Percentiles rank a stretch among this genome's conserved stretches.
Evolutionary conservation across 2,888 invertebrate species (phyloP).

Genomic region (Mantis religiosa): DNA sequence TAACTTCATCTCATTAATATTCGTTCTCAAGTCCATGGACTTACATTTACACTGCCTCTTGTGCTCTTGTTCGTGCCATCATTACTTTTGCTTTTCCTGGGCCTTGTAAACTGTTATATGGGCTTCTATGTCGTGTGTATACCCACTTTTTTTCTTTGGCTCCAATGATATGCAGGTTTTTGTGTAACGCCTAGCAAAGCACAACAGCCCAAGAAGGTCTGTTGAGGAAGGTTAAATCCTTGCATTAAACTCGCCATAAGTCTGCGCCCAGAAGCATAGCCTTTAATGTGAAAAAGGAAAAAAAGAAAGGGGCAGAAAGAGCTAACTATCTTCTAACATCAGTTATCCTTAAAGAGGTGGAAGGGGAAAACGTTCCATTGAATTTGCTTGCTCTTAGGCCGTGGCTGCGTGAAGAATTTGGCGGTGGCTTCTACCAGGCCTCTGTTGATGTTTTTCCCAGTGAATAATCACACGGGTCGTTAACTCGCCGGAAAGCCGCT

Average conservation of each 20-base stretch:
- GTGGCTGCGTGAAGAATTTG: background rate
- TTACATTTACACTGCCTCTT: too few relatives aligned
- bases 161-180: too few relatives aligned
- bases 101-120: too few relatives aligned
- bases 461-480: constrained; percentile 29
- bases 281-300: background rate
- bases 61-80: too few relatives aligned
- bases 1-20: too few relatives aligned
- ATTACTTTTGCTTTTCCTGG: too few relatives aligned
- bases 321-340: constrained; percentile 13
- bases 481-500: constrained; percentile 24
- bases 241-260: background rate
- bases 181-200: background rate
- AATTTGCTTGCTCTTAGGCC: constrained; percentile 7
- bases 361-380: background rate
- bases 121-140: too few relatives aligned
- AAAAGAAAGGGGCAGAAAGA: background rate
- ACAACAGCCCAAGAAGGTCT: background rate
- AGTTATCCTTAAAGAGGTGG: constrained; percentile 12
- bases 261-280: background rate
- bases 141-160: too few relatives aligned
- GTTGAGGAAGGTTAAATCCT: background rate
- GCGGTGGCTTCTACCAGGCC: background rate
- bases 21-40: too few relatives aligned
- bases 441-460: constrained; percentile 21